phyloP scores from a whole-genome alignment of 2,113 vertebrate species.

The Amphiprion ocellaris region DNA sequence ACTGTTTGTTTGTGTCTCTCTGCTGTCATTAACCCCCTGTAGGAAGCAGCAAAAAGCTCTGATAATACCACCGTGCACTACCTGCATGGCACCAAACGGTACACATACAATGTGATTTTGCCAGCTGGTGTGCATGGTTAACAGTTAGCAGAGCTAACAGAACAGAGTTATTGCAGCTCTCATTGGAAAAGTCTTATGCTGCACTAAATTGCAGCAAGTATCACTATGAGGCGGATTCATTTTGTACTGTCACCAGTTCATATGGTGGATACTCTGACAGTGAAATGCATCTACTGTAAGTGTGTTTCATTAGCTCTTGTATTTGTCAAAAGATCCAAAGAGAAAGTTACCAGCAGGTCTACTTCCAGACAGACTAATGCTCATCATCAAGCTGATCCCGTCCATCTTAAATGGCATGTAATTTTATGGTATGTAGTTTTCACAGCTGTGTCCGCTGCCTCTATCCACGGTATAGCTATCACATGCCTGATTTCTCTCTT shows the following conservation, averaged over 20 bases:
- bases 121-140: not conserved
- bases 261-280: not conserved
- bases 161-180: not conserved
- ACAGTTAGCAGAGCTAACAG: not conserved
- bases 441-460: constrained; percentile 39
- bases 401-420: not conserved
- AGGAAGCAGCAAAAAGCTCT: not conserved
- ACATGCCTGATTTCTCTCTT: constrained; percentile 2
- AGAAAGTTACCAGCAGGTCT: not conserved
- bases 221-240: not conserved
- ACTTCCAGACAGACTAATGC: constrained; percentile 3
- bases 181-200: not conserved
- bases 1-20: not conserved
- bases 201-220: not conserved
- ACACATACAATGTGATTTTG: not conserved
- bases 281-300: constrained; percentile 2
- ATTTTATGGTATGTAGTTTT: constrained; percentile 26
- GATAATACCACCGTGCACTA: too few species aligned
- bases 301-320: not conserved
- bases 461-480: constrained; percentile 4
- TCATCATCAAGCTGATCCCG: constrained; percentile 5
- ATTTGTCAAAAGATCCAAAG: not conserved
- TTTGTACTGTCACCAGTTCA: not conserved
- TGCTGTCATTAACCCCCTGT: constrained; percentile 11
- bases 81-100: not conserved